Conservation (phyloP, 2,888 invertebrate species). For the Choristoneura rosaceana region DNA sequence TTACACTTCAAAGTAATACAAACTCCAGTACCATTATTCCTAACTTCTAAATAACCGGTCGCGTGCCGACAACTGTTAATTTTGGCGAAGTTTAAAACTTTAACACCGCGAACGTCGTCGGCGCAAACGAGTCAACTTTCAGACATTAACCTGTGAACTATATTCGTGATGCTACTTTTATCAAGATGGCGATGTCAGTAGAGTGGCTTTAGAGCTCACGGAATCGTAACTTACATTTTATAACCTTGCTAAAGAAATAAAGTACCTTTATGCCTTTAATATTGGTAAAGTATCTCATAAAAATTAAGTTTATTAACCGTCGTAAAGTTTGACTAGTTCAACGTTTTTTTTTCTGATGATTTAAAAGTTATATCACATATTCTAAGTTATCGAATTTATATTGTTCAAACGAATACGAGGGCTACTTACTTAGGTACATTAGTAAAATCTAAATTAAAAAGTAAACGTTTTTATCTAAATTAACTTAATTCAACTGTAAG, state of each 20-base stretch:
- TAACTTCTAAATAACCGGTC: constrained; percentile 26
- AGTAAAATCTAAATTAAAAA: too few relatives aligned
- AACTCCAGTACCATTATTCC: constrained; percentile 24
- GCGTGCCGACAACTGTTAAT: constrained; percentile 34
- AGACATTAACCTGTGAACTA: constrained; percentile 40
- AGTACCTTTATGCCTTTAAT: constrained; percentile 6
- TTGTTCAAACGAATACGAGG: too few relatives aligned
- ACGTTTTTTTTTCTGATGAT: constrained; percentile 5
- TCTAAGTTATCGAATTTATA: neutral
- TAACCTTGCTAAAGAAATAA: constrained; percentile 35
- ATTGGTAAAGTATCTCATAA: constrained; percentile 25
- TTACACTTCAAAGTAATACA: constrained; percentile 20
- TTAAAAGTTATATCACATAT: neutral
- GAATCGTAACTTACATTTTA: constrained; percentile 44
- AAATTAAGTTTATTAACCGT: constrained; percentile 38
- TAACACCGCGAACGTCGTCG: constrained; percentile 21
- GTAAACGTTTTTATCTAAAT: too few relatives aligned
- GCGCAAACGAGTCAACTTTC: constrained; percentile 33
- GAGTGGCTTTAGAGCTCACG: constrained; percentile 57
- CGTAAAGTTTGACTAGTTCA: constrained; percentile 24
- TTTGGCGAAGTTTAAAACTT: constrained; percentile 37
- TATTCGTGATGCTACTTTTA: constrained; percentile 50
- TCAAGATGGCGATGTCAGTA: constrained; percentile 63
- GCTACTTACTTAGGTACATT: too few relatives aligned
- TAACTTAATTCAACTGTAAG: too few relatives aligned